phyloP scores from a whole-genome alignment of 2,888 invertebrate genomes.

The Hylaea fasciaria region DNA sequence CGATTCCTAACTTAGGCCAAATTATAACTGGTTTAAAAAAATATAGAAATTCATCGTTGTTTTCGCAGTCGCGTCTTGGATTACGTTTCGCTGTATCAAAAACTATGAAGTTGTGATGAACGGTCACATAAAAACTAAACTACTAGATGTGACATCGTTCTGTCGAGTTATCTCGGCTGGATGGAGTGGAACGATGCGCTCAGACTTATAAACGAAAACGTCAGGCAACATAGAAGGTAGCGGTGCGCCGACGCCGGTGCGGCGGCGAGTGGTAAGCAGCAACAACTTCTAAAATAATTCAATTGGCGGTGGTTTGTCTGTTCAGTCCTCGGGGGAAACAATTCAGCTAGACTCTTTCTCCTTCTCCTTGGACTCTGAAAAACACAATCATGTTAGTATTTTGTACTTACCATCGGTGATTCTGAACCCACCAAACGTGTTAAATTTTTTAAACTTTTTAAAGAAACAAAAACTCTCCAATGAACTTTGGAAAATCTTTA shows the following conservation, averaged over 20 bases:
- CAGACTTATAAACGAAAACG: slow-evolving; percentile 70
- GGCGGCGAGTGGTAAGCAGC: slow-evolving; percentile 50
- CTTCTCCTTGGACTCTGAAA: slow-evolving; percentile 89
- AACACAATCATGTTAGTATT: slow-evolving; percentile 2
- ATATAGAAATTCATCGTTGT: slow-evolving; percentile 71
- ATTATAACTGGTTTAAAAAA: slow-evolving; percentile 62
- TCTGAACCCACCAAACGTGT: not conserved
- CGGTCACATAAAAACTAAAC: slow-evolving; percentile 65
- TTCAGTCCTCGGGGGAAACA: slow-evolving; percentile 73
- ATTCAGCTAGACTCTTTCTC: slow-evolving; percentile 89
- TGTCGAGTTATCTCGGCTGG: slow-evolving; percentile 48
- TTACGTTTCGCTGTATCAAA: slow-evolving; percentile 47
- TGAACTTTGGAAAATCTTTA: too few relatives aligned
- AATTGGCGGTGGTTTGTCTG: slow-evolving; percentile 84
- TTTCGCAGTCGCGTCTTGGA: slow-evolving; percentile 70
- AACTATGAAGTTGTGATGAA: slow-evolving; percentile 62
- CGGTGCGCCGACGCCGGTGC: slow-evolving; percentile 50
- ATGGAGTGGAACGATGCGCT: slow-evolving; percentile 62
- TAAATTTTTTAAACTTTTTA: not conserved
- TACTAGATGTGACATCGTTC: slow-evolving; percentile 61
- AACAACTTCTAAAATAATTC: slow-evolving; percentile 79
- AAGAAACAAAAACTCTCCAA: too few relatives aligned
- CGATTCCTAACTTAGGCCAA: slow-evolving; percentile 79
- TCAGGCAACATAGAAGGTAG: slow-evolving; percentile 70
- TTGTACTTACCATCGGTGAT: too few relatives aligned